These are phyloP conservation scores for Platalea minor DNA, from an alignment of 2,797 vertebrate species.

Conservation along the genomic window DNA sequence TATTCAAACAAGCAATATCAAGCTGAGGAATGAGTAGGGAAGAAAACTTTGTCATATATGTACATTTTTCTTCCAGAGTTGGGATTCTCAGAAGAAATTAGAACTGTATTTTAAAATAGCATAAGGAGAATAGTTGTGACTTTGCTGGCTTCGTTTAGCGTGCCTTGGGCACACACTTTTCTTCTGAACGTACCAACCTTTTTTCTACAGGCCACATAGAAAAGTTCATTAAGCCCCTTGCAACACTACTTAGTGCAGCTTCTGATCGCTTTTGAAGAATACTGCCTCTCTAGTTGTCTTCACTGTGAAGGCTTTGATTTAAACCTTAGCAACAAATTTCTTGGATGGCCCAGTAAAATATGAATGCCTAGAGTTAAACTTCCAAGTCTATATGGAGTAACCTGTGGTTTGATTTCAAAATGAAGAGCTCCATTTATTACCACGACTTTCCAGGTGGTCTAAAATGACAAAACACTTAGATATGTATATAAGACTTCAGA, in stretches of 20 bases:
- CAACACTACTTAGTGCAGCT: neutral
- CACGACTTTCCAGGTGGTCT: neutral
- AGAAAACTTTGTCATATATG: neutral
- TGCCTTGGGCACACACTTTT: neutral
- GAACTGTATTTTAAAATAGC: neutral
- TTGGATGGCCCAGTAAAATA: neutral
- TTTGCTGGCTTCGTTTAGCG: neutral
- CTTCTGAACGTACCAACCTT: neutral
- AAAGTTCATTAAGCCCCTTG: neutral
- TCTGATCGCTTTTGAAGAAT: neutral
- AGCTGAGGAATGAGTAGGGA: neutral
- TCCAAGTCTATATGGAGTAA: neutral
- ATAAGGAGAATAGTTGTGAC: fast-evolving
- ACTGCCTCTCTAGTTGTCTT: neutral
- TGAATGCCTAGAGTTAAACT: neutral
- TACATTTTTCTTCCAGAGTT: neutral
- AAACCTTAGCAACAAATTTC: neutral
- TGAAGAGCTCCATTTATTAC: neutral
- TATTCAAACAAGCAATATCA: neutral
- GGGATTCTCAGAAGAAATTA: neutral
- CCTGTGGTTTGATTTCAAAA: neutral
- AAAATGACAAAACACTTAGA: neutral
- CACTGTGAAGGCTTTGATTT: neutral
- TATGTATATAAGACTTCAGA: neutral
- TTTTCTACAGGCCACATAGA: neutral